These are phyloP conservation scores for Heliconius hermathena DNA, from an alignment of 1,140 invertebrate genomes.

Conservation along the genomic window DNA sequence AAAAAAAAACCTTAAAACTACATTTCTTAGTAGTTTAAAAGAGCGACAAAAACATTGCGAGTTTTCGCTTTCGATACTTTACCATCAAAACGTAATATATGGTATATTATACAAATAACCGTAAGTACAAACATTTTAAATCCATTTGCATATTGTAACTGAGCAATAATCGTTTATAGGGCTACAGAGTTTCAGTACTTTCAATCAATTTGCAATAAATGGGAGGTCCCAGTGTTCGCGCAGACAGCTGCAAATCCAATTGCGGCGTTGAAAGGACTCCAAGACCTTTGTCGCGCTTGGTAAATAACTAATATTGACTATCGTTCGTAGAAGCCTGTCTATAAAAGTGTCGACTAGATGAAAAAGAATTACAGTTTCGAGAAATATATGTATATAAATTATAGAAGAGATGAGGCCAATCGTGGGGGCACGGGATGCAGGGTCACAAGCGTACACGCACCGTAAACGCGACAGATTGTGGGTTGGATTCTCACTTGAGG, in stretches of 20 bases:
- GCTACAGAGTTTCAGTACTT: not conserved
- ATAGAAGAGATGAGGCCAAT: too few relatives aligned
- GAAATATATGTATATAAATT: not conserved
- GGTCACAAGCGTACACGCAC: too few relatives aligned
- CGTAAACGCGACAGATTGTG: too few relatives aligned
- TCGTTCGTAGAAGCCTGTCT: not conserved
- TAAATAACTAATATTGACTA: conserved; percentile 34
- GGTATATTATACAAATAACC: too few relatives aligned
- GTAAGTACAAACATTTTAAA: not conserved
- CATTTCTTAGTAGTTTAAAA: too few relatives aligned
- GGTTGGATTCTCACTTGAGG: too few relatives aligned
- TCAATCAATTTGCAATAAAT: conserved; percentile 17
- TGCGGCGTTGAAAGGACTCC: conserved; percentile 29
- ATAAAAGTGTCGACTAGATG: conserved; percentile 2
- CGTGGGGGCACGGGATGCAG: too few relatives aligned
- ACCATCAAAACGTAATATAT: too few relatives aligned
- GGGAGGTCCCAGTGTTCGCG: conserved; percentile 2
- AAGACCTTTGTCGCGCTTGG: conserved; percentile 24
- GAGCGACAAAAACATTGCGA: too few relatives aligned
- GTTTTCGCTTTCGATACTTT: too few relatives aligned
- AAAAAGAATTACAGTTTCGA: not conserved
- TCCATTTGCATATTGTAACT: not conserved
- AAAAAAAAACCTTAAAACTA: too few relatives aligned
- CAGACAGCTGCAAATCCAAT: conserved; percentile 32
- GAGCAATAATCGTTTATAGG: not conserved